These are phyloP conservation scores for Rattus rattus DNA, from an alignment of 2,113 vertebrate genomes.

Conservation along the genomic window DNA sequence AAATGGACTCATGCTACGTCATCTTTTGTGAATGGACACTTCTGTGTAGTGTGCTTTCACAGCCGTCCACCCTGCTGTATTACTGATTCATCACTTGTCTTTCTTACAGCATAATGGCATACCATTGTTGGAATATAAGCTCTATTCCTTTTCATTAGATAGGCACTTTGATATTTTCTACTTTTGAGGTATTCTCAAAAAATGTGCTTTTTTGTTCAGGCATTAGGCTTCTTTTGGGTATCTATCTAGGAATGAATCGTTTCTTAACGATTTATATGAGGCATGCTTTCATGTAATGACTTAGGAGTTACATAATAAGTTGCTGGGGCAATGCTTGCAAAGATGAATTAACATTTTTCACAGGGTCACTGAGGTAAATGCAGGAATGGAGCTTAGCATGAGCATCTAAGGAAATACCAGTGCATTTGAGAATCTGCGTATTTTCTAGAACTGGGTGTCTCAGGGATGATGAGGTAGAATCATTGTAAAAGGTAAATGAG, in stretches of 20 bases:
- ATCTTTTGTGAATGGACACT: neutral
- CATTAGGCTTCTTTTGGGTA: neutral
- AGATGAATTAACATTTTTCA: neutral
- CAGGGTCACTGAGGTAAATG: neutral
- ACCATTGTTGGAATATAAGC: neutral
- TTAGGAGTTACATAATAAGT: neutral
- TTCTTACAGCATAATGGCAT: neutral
- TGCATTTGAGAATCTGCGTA: neutral
- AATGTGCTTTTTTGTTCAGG: neutral
- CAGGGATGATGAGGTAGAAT: neutral
- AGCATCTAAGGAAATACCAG: neutral
- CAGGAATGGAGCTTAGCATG: neutral
- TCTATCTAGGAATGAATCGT: neutral
- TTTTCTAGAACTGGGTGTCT: neutral
- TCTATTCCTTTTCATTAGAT: neutral
- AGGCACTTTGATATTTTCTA: neutral
- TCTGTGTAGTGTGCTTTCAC: neutral
- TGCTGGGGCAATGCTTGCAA: neutral
- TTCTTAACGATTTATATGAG: neutral
- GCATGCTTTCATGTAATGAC: neutral
- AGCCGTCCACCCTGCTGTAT: rapidly evolving
- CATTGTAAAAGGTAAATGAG: neutral
- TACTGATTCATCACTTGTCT: neutral
- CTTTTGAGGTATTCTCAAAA: neutral
- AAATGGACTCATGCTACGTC: neutral